Percentiles rank a stretch among this genome's conserved stretches.
These are phyloP conservation scores for Pangasius sanitwongsei DNA, from an alignment of 2,797 vertebrate genomes.

Conservation along the genomic window DNA sequence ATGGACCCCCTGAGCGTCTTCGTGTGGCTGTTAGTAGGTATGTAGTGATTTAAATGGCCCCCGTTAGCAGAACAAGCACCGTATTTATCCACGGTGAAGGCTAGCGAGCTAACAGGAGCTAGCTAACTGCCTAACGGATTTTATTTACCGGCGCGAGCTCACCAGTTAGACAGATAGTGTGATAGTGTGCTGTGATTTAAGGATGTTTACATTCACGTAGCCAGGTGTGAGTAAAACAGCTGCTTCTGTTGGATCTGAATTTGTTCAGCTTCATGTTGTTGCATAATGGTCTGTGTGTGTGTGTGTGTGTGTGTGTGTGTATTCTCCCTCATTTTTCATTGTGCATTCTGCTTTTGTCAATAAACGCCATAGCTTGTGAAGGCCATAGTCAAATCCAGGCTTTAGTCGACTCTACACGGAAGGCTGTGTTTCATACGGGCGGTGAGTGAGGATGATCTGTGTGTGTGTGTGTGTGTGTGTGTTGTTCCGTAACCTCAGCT, in stretches of 20 bases:
- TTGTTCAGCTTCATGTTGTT: background rate
- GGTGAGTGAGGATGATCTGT: constrained; percentile 84
- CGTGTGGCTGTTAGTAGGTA: constrained; percentile 74
- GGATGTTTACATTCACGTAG: background rate
- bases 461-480: constrained; percentile 62
- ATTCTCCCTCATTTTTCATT: background rate
- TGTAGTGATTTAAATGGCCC: constrained; percentile 59
- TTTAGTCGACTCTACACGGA: constrained; percentile 86
- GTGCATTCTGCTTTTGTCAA: constrained; percentile 74
- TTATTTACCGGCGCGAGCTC: background rate
- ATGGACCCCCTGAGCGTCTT: constrained; percentile 69
- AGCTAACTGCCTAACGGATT: constrained; percentile 39
- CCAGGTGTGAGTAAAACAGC: background rate
- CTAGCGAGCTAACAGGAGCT: constrained; percentile 54
- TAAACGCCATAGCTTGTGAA: constrained; percentile 26
- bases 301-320: background rate
- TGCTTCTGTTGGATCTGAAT: background rate
- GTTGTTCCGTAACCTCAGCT: constrained; percentile 43
- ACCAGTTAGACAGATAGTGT: background rate
- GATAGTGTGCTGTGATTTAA: background rate
- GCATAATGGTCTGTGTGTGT: background rate
- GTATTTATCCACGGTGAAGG: background rate
- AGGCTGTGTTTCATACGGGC: constrained; percentile 77
- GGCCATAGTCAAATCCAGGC: constrained; percentile 81
- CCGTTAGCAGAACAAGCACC: background rate